phyloP scores from a whole-genome alignment of 1,140 invertebrate genomes.

The Drosophila kikkawai region DNA sequence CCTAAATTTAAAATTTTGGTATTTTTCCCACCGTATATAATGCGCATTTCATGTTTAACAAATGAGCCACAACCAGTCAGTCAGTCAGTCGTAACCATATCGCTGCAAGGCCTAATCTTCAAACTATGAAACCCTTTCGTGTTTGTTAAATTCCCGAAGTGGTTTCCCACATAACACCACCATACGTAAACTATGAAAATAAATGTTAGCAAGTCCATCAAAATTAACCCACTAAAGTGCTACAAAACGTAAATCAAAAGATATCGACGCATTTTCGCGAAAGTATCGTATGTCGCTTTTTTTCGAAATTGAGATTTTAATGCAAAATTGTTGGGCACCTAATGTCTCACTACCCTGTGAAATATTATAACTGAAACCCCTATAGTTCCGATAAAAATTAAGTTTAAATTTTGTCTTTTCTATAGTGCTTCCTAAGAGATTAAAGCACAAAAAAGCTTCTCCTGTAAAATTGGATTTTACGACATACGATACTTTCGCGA shows the following conservation, averaged over 20 bases:
- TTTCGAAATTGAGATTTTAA: no score
- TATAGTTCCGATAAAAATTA: no score
- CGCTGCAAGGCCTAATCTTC: constrained; percentile 1
- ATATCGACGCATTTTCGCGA: no score
- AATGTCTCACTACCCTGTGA: no score
- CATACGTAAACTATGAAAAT: constrained; percentile 19
- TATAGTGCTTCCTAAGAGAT: no score
- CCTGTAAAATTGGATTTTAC: no score
- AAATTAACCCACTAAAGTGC: constrained; percentile 41
- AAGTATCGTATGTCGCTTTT: no score
- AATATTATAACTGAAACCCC: no score
- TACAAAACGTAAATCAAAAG: constrained; percentile 22
- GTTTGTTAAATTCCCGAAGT: constrained; percentile 3
- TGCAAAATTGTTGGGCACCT: no score
- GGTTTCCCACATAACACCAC: constrained; percentile 37
- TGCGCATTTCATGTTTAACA: constrained; percentile 25
- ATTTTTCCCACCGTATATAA: constrained; percentile 4
- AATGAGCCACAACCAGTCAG: constrained; percentile 11
- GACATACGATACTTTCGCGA: no score
- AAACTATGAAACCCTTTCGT: constrained; percentile 13
- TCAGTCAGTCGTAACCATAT: not conserved
- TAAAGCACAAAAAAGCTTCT: no score
- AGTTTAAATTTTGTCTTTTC: no score
- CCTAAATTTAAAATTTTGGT: not conserved
- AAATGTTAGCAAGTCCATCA: constrained; percentile 67